Percentiles rank a stretch among this genome's conserved stretches.
These are phyloP conservation scores for Pollenia angustigena DNA, from an alignment of 2,888 invertebrate genomes.

Conservation along the genomic window DNA sequence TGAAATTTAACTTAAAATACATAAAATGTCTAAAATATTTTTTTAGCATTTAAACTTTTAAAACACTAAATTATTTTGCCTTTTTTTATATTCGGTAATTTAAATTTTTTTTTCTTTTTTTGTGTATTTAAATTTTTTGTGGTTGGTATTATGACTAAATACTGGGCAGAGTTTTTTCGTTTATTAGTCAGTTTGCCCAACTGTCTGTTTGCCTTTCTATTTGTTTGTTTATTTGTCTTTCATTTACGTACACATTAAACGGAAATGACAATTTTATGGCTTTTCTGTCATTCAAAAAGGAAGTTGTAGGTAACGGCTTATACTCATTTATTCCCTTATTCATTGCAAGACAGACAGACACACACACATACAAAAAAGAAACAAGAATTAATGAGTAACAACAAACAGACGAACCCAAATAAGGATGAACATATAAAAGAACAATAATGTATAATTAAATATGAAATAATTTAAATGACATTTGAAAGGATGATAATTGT, in stretches of 20 bases:
- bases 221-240: constrained; percentile 31
- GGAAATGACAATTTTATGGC: constrained; percentile 66
- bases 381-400: not conserved
- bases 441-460: constrained; percentile 11
- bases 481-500: constrained; percentile 14
- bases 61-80: too few relatives aligned
- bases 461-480: not conserved
- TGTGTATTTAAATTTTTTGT: not conserved
- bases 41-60: too few relatives aligned
- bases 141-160: constrained; percentile 20
- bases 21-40: too few relatives aligned
- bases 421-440: not conserved
- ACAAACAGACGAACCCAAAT: constrained; percentile 21
- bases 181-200: not conserved
- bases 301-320: constrained; percentile 51
- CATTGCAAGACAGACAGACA: not conserved
- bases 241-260: constrained; percentile 47
- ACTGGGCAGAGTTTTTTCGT: not conserved
- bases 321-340: not conserved
- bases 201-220: not conserved
- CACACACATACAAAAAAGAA: not conserved
- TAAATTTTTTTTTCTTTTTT: not conserved
- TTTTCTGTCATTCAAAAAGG: constrained; percentile 58
- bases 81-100: constrained; percentile 15
- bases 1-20: too few relatives aligned